Conservation (phyloP, 2,113 vertebrate species). For the Cyanoliseus patagonus region DNA sequence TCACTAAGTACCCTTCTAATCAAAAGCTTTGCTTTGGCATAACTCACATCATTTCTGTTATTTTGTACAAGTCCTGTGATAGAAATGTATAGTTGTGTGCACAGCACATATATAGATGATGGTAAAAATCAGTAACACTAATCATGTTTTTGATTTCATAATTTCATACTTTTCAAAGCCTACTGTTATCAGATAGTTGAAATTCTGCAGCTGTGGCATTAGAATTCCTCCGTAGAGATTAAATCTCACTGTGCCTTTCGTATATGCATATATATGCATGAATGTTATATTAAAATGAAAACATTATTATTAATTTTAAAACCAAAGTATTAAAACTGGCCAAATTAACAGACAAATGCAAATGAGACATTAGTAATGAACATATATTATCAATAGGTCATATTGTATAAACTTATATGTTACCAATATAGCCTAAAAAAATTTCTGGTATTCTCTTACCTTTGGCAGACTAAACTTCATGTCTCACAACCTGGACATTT, state of each 20-base stretch:
- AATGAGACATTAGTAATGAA: neutral
- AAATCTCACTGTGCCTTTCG: neutral
- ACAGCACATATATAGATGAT: neutral
- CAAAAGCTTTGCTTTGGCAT: neutral
- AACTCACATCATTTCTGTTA: neutral
- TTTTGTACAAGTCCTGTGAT: neutral
- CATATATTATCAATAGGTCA: neutral
- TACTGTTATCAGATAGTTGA: neutral
- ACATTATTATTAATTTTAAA: neutral
- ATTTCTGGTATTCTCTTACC: neutral
- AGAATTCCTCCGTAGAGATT: neutral
- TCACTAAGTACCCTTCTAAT: neutral
- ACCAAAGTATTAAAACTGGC: neutral
- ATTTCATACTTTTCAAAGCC: conserved; percentile 9
- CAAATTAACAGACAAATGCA: neutral
- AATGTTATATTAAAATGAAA: neutral
- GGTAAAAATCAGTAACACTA: conserved; percentile 23
- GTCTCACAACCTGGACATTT: neutral
- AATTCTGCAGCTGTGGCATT: neutral
- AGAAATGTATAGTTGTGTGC: neutral
- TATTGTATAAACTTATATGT: neutral
- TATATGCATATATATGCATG: neutral
- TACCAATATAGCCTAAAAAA: neutral
- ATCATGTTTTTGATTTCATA: conserved; percentile 21
- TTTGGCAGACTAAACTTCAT: neutral